A percentile compares a stretch with the other conserved stretches of the same genome.
Evolutionary conservation across 92 coral and sea anemone species (phyloP).

Genomic region (Umimayanthus kanabou): DNA sequence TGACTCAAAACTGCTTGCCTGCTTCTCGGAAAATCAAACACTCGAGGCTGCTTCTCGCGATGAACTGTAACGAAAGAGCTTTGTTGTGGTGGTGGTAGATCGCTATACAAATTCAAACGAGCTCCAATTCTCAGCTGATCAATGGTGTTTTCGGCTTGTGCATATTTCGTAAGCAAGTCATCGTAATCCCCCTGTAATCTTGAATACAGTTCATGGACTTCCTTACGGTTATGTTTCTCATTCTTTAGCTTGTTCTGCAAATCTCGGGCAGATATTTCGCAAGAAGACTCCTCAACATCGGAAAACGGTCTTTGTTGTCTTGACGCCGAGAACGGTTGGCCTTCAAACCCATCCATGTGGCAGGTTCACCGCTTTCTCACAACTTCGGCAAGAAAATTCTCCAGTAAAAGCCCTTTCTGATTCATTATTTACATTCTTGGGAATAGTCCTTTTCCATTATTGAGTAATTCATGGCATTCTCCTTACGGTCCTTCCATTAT

Average conservation of each 20-base stretch:
- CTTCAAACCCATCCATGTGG: conserved; percentile 51
- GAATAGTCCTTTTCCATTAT: background rate
- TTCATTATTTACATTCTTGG: background rate
- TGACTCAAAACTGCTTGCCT: conserved; percentile 76
- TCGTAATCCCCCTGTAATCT: conserved; percentile 91
- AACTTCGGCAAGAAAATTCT: background rate
- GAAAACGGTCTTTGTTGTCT: conserved; percentile 59
- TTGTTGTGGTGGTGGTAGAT: conserved; percentile 85
- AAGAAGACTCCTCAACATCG: conserved; percentile 64
- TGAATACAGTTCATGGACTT: conserved; percentile 74
- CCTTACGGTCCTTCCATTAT: background rate
- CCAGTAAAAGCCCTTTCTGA: background rate
- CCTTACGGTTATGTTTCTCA: conserved; percentile 56
- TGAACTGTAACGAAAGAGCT: conserved; percentile 64
- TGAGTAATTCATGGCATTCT: background rate
- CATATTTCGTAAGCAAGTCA: conserved; percentile 83
- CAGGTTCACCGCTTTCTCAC: conserved; percentile 2
- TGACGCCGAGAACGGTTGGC: conserved; percentile 67
- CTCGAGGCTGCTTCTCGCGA: conserved; percentile 73
- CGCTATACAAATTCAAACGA: conserved; percentile 91
- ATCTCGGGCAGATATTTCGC: conserved; percentile 73
- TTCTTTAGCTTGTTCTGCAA: conserved; percentile 50
- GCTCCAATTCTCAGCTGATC: conserved; percentile 97
- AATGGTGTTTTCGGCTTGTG: conserved; percentile 97
- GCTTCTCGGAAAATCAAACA: conserved; percentile 70